Percentiles rank a stretch among this genome's conserved stretches.
phyloP scores from a whole-genome alignment of 2,113 vertebrate species.

The Ammodytes marinus region DNA sequence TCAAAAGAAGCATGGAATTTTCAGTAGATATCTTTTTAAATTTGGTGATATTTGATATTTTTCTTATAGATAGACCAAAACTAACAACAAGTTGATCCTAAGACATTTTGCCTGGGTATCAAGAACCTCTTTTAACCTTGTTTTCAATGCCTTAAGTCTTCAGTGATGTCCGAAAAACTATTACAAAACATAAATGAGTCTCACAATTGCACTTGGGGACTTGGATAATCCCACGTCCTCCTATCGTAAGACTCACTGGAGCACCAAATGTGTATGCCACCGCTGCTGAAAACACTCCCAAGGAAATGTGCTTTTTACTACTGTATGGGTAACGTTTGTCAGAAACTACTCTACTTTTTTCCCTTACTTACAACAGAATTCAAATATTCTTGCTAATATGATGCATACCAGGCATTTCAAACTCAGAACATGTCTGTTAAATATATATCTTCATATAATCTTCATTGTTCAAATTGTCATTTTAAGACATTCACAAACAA shows the following conservation, averaged over 20 bases:
- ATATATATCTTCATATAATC: not conserved
- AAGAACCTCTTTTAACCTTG: not conserved
- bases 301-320: not conserved
- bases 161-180: not conserved
- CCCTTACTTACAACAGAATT: not conserved
- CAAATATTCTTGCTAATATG: not conserved
- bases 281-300: not conserved
- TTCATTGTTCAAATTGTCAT: conserved; percentile 38
- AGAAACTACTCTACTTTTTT: not conserved
- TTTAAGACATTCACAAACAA: conserved; percentile 34
- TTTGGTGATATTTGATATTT: not conserved
- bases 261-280: conserved; percentile 3
- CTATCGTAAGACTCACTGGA: not conserved
- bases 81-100: not conserved
- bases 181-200: not conserved
- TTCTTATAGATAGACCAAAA: not conserved
- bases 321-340: not conserved
- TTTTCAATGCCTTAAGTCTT: not conserved
- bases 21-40: not conserved
- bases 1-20: not conserved
- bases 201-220: not conserved
- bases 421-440: not conserved
- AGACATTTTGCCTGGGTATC: not conserved
- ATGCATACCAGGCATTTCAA: not conserved
- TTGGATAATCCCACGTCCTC: not conserved